Evolutionary conservation across 2,888 invertebrate species (phyloP), one percentile per base, ranked within the genome.

Genomic region (Hydraecia micacea): DNA sequence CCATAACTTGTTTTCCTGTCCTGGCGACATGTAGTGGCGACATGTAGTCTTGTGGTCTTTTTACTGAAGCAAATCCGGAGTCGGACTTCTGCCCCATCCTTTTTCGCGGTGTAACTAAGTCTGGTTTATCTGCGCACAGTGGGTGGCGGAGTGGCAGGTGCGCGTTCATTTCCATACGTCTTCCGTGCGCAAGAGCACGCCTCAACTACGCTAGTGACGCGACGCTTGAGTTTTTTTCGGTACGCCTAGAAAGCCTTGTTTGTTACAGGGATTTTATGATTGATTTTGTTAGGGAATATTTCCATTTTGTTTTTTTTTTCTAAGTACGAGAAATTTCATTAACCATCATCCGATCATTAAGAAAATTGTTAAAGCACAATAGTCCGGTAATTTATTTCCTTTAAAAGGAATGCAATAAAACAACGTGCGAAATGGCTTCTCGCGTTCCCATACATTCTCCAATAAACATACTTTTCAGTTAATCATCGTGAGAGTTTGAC

Each of bases 151-250:
- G 73, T 77, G 85, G 86, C 88, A 89, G 89, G 88, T 88, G 89
- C 83, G 75, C 76, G 87, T 80, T 80, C 86, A 91, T 91, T 90
- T 90, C 90, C 91, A 91, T 91, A 90, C 86, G 80, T 86, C 88
- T 87, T 79, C 86, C 86, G 82, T 80, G 87, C 85, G 80, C 87
- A 67, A 42, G 88, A 69, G 81, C 87, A 85, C 73, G 83, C 81
- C 80, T 73, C 73, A 83, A 77, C 74, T 68, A 66, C 80, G 70
- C 39, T 36, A 79, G 9, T 67, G 55, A 58, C 39, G 72, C 62
- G 60, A 49, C 46, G n/a, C 25, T 70, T n/a, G 28, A 62, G 46
- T 79, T 89, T 88, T 88, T 87, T 89, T 80, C 58, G n/a, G 65
- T 28, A 63, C n/a, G 36, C 58, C 58, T 79, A 84, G 81, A 69